phyloP scores from a whole-genome alignment of 2,113 vertebrate species.

The Rhinolophus ferrumequinum region DNA sequence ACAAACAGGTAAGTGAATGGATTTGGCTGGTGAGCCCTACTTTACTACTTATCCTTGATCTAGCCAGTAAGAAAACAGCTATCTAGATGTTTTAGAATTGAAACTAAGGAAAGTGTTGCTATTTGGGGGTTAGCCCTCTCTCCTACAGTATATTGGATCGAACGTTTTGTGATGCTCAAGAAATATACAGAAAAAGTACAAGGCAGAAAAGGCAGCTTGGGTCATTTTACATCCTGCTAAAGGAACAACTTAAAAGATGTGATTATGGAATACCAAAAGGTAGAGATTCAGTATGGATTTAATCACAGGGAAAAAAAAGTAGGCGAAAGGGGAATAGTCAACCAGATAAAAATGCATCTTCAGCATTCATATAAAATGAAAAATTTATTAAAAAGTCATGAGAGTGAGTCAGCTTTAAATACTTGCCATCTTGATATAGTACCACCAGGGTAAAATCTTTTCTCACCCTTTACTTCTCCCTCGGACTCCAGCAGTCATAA shows the following conservation, averaged over 20 bases:
- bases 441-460: not conserved
- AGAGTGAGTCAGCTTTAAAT: not conserved
- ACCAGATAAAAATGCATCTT: not conserved
- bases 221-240: not conserved
- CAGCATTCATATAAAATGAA: not conserved
- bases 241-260: not conserved
- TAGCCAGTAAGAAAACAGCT: not conserved
- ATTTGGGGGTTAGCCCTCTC: not conserved
- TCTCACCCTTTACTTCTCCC: not conserved
- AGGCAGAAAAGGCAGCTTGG: fast-evolving
- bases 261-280: not conserved
- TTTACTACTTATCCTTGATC: not conserved
- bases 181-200: not conserved
- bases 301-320: not conserved
- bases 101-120: not conserved
- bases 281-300: not conserved
- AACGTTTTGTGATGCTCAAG: not conserved
- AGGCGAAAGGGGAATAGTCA: not conserved
- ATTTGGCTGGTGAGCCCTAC: not conserved
- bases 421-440: not conserved
- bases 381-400: slow-evolving; percentile 29
- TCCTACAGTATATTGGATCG: not conserved
- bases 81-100: not conserved
- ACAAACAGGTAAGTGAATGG: not conserved
- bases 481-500: not conserved